Base-by-base conservation (phyloP, 2,797 vertebrate species). In the Siniperca scherzeri region DNA sequence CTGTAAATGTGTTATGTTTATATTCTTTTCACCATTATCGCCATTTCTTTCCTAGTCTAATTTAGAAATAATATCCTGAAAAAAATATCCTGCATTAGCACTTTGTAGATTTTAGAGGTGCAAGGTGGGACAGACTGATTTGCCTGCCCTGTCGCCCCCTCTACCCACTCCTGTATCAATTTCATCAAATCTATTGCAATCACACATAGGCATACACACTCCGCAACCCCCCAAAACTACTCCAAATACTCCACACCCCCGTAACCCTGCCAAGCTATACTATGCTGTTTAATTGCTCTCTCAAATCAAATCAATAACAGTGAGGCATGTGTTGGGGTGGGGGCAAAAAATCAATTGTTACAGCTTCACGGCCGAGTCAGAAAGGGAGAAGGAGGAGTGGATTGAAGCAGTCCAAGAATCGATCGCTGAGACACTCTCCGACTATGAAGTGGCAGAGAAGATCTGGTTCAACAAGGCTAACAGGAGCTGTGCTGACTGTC, bases 401-500 rank as follows among this genome's bases (percentile, higher is more conserved):
- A 97, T 98, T 91, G 98, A 99, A 96, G 97, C 96, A 72, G 94
- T 99, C 89, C 97, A 98, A 87, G 98, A 99, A 95, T 98, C 98
- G 12, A 99, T 99, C 70, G 97, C 97, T 13, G 98, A 99, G 94
- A 98, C 97, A 44, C 96, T 99, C 83, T 99, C 97, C 88, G 97
- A 99, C 97, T 99, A 99, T 75, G 98, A 99, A 96, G 98, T 99
- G 94, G 97, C 97, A 9, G 98, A 99, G 95, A 99, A 99, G 97
- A 97, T 99, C 94, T 99, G 98, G 98, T 98, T 97, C 96, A 99
- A 98, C 90, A 95, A 97, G 84, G 97, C 97, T 86, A 99, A 99
- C 94, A 93, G 96, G 93, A 97, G 88, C 94, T 99, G 98, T 30
- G 98, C 97, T 11, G 98, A 99, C 93, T 99, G 98, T 77, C 94